phyloP scores from a whole-genome alignment of 2,888 invertebrate species.

The Pachycephus smyrnensis region DNA sequence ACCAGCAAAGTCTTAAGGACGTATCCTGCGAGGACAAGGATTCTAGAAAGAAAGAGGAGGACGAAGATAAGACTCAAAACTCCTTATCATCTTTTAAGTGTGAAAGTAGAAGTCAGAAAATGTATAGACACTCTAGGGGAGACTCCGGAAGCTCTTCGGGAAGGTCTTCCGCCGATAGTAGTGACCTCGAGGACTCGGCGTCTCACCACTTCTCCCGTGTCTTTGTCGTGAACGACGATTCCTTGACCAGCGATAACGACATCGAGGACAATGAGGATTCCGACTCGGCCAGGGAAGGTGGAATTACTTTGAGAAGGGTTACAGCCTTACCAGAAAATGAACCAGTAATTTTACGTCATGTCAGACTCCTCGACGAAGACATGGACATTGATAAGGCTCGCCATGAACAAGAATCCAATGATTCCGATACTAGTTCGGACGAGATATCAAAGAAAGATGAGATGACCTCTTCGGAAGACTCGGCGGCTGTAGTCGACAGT shows the following conservation, averaged over 20 bases:
- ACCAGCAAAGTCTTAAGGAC: neutral
- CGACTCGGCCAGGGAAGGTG: constrained; percentile 51
- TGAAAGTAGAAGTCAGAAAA: constrained; percentile 41
- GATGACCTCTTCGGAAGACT: constrained; percentile 9
- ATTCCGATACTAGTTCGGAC: neutral
- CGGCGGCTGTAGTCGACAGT: constrained; percentile 3
- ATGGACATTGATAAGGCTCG: neutral
- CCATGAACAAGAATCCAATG: constrained; percentile 12
- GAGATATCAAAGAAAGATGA: constrained; percentile 15
- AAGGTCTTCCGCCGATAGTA: constrained; percentile 62
- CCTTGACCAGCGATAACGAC: constrained; percentile 60
- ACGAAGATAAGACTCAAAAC: constrained; percentile 16
- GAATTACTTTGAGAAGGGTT: constrained; percentile 49
- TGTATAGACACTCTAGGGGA: constrained; percentile 52
- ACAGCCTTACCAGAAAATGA: constrained; percentile 50
- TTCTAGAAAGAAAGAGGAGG: constrained; percentile 9
- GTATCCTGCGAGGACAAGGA: neutral
- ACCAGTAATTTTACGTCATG: constrained; percentile 54
- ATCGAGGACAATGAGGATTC: constrained; percentile 59
- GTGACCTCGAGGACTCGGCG: constrained; percentile 61
- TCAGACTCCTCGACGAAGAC: constrained; percentile 54
- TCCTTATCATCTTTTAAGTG: constrained; percentile 29
- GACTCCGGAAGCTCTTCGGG: constrained; percentile 63
- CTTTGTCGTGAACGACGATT: constrained; percentile 65
- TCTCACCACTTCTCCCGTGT: constrained; percentile 64